A percentile compares a stretch with the other conserved stretches of the same genome.
Evolutionary conservation across 1,140 invertebrate genomes (phyloP).

Genomic region (Bombus breviceps): DNA sequence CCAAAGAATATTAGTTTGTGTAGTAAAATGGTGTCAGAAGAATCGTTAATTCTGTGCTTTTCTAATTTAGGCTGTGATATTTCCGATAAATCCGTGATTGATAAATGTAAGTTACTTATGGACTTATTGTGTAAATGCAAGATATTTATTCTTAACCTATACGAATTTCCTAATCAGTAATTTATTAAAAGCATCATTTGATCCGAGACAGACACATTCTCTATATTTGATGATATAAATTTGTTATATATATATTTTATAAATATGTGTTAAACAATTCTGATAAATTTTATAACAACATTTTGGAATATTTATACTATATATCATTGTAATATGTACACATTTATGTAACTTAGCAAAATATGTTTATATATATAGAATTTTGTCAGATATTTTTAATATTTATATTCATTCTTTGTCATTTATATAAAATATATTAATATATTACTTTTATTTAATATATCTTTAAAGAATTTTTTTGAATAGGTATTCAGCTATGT

Average conservation of each 20-base stretch:
- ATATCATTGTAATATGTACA: background rate
- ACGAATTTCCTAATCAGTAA: background rate
- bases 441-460: background rate
- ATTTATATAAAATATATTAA: background rate
- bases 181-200: background rate
- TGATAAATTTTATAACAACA: conserved; percentile 17
- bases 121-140: background rate
- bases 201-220: background rate
- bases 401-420: background rate
- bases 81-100: conserved; percentile 63
- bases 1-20: conserved; percentile 10
- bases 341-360: background rate
- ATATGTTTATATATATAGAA: background rate
- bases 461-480: conserved; percentile 9
- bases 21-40: conserved; percentile 70
- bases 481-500: conserved; percentile 79
- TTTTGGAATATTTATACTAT: background rate
- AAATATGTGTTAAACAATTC: background rate
- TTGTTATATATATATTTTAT: background rate
- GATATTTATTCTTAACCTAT: background rate
- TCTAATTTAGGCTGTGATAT: conserved; percentile 65
- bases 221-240: background rate
- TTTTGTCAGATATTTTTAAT: background rate
- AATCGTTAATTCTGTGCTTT: conserved; percentile 71
- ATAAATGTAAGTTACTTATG: conserved; percentile 75